Conservation (phyloP, 2,888 invertebrate species). For the Ectemnius continuus region DNA sequence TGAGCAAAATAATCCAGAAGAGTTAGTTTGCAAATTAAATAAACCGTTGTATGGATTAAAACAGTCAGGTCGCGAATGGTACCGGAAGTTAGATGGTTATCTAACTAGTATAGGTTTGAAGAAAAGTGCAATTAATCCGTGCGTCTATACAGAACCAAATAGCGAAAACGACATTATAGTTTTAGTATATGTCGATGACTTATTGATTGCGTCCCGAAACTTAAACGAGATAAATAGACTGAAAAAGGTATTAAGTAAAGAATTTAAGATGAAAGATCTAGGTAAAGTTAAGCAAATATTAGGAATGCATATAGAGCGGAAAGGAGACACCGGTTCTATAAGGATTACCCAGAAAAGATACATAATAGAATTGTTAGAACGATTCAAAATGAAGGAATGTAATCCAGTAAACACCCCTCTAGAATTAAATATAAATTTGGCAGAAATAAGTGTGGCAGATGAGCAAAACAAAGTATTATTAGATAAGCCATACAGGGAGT, state of each 20-base stretch:
- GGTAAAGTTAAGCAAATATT: conserved; percentile 39
- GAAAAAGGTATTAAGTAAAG: conserved; percentile 29
- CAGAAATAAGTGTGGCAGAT: too few species aligned
- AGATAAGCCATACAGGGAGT: too few species aligned
- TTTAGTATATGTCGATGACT: conserved; percentile 47
- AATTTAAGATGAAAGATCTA: conserved; percentile 52
- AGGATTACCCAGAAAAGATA: not conserved
- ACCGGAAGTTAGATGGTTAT: conserved; percentile 37
- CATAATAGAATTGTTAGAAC: not conserved
- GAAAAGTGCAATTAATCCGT: conserved; percentile 38
- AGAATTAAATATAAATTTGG: too few species aligned
- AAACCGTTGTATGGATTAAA: conserved; percentile 31
- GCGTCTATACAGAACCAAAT: conserved; percentile 33
- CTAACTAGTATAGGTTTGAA: conserved; percentile 18
- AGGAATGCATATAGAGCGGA: not conserved
- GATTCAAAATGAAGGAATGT: conserved; percentile 25
- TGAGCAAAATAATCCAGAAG: conserved; percentile 47
- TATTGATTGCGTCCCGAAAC: conserved; percentile 41
- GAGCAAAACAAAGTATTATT: too few species aligned
- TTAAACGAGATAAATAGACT: conserved; percentile 7
- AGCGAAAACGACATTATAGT: conserved; percentile 6
- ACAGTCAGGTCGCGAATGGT: conserved; percentile 39
- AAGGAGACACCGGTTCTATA: not conserved
- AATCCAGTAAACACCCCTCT: conserved; percentile 28
- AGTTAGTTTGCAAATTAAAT: conserved; percentile 38